A percentile compares a stretch with the other conserved stretches of the same genome.
Conservation (phyloP, 2,888 invertebrate species). For the Cantharis flavilabris region DNA sequence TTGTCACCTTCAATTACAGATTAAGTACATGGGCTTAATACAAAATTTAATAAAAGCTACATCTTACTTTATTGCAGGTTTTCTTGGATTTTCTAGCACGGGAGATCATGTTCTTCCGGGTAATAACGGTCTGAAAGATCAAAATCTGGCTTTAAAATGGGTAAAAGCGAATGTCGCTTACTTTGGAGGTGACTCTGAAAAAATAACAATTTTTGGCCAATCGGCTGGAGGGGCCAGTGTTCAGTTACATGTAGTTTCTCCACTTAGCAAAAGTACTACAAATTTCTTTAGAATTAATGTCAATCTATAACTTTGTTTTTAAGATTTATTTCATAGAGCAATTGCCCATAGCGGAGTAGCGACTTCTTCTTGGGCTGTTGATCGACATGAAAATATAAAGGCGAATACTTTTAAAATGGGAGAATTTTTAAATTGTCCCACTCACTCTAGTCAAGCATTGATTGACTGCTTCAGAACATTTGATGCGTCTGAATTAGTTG, state of each 20-base stretch:
- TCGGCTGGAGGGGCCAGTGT: constrained; percentile 53
- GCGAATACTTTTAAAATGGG: not conserved
- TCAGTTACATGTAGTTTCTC: constrained; percentile 52
- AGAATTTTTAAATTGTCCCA: constrained; percentile 64
- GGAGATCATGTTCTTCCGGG: constrained; percentile 48
- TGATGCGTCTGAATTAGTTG: constrained; percentile 66
- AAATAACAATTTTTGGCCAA: constrained; percentile 50
- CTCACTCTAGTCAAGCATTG: constrained; percentile 56
- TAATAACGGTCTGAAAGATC: constrained; percentile 36
- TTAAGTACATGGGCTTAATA: constrained; percentile 22
- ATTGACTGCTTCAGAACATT: constrained; percentile 66
- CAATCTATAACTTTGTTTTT: not conserved
- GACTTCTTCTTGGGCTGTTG: not conserved
- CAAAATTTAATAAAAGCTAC: not conserved
- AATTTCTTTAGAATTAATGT: not conserved
- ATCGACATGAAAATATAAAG: not conserved
- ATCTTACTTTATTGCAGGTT: constrained; percentile 38
- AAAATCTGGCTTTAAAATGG: constrained; percentile 50
- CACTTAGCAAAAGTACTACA: constrained; percentile 44
- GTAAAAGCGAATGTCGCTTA: constrained; percentile 37
- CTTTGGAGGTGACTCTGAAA: constrained; percentile 45
- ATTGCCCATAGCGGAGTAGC: constrained; percentile 9
- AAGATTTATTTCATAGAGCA: not conserved
- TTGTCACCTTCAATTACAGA: constrained; percentile 52
- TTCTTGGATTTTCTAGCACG: constrained; percentile 44